phyloP scores from a whole-genome alignment of 2,113 vertebrate genomes.

The Cavia aperea region DNA sequence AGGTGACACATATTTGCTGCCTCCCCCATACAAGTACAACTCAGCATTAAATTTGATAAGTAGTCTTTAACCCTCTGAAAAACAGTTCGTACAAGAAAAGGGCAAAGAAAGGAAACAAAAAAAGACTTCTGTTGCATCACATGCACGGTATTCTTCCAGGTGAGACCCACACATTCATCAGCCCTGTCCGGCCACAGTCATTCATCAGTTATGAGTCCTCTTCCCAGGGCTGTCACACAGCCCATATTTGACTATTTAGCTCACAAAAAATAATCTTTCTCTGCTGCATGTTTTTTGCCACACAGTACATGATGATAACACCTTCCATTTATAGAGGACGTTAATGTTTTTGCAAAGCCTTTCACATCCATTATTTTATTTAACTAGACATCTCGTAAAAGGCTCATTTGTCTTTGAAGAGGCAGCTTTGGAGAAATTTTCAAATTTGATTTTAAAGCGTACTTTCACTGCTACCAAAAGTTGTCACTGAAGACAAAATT shows the following conservation, averaged over 20 bases:
- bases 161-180: not conserved
- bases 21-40: not conserved
- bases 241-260: constrained; percentile 33
- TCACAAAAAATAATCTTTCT: constrained; percentile 35
- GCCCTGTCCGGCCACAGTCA: not conserved
- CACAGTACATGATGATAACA: not conserved
- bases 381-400: constrained; percentile 45
- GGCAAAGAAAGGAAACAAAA: not conserved
- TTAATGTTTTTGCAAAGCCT: constrained; percentile 35
- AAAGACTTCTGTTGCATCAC: not conserved
- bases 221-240: not conserved
- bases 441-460: constrained; percentile 40
- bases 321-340: not conserved
- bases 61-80: not conserved
- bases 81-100: not conserved
- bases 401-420: constrained; percentile 58
- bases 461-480: not conserved
- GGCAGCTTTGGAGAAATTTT: constrained; percentile 36
- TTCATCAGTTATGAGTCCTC: not conserved
- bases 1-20: not conserved
- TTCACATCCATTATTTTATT: constrained; percentile 52
- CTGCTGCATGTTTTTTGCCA: constrained; percentile 30
- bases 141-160: not conserved
- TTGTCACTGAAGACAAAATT: not conserved
- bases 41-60: not conserved